A percentile compares a stretch with the other conserved stretches of the same genome.
These are phyloP conservation scores for Loris lydekkerianus DNA, from an alignment of 2,797 vertebrate genomes.

Conservation along the genomic window DNA sequence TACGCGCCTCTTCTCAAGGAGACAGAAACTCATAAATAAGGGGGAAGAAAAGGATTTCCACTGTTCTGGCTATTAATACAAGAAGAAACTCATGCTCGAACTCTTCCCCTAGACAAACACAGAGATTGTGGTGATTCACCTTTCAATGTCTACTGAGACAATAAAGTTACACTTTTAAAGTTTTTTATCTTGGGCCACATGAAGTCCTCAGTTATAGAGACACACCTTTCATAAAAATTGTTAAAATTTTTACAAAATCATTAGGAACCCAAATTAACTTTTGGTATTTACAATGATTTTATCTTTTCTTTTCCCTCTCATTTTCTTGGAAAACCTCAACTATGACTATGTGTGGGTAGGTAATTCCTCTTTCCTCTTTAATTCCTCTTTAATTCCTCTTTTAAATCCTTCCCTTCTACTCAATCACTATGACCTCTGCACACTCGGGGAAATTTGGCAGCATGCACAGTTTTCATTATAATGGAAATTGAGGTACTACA, in stretches of 20 bases:
- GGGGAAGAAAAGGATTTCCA: constrained; percentile 19
- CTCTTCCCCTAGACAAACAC: constrained; percentile 41
- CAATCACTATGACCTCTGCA: neutral
- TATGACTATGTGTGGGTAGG: neutral
- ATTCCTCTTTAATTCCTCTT: no score
- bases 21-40: neutral
- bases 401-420: neutral
- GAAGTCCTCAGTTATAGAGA: constrained; percentile 10
- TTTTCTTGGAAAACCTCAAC: neutral
- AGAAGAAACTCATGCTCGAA: constrained; percentile 40
- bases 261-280: neutral
- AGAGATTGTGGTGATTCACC: constrained; percentile 41
- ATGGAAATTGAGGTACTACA: constrained; percentile 34
- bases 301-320: neutral
- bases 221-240: constrained; percentile 42
- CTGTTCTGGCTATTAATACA: neutral
- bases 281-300: constrained; percentile 50
- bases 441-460: neutral
- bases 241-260: constrained; percentile 61
- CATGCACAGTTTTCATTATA: neutral
- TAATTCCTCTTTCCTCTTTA: constrained; percentile 12
- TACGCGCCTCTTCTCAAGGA: neutral
- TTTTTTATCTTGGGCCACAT: constrained; percentile 54
- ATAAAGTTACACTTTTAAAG: constrained; percentile 25
- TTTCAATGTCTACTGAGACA: constrained; percentile 43